phyloP scores from a whole-genome alignment of 2,113 vertebrate species.

The Myanophis thanlyinensis region DNA sequence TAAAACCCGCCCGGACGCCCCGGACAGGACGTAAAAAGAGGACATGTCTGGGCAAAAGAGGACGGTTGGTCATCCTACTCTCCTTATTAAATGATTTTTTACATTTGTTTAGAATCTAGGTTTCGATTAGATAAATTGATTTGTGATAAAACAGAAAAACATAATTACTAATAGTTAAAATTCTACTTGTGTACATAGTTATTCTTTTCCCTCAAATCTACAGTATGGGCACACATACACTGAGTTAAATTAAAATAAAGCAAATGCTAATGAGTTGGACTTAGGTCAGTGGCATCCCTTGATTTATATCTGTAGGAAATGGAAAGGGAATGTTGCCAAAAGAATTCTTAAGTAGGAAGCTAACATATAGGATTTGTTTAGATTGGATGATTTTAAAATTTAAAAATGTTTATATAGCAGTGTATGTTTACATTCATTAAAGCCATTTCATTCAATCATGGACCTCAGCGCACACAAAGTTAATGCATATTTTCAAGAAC shows the following conservation, averaged over 20 bases:
- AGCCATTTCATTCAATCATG: neutral
- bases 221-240: too few relatives aligned
- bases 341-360: conserved; percentile 44
- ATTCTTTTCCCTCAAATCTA: neutral
- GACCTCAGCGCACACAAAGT: conserved; percentile 52
- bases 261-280: conserved; percentile 3
- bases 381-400: conserved; percentile 53
- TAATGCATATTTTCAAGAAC: conserved; percentile 58
- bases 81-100: neutral
- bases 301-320: conserved; percentile 8
- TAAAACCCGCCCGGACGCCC: too few relatives aligned
- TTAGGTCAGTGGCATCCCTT: conserved; percentile 5
- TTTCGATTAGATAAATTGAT: neutral
- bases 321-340: neutral
- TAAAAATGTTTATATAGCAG: conserved; percentile 54
- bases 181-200: neutral
- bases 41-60: too few relatives aligned
- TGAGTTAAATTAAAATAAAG: neutral
- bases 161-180: neutral
- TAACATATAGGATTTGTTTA: conserved; percentile 54
- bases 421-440: conserved; percentile 56
- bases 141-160: neutral
- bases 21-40: too few relatives aligned
- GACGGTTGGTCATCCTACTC: too few relatives aligned
- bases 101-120: neutral